Percentiles rank a stretch among this genome's conserved stretches.
phyloP scores from a whole-genome alignment of 2,113 vertebrate genomes.

The Phocoena sinus region DNA sequence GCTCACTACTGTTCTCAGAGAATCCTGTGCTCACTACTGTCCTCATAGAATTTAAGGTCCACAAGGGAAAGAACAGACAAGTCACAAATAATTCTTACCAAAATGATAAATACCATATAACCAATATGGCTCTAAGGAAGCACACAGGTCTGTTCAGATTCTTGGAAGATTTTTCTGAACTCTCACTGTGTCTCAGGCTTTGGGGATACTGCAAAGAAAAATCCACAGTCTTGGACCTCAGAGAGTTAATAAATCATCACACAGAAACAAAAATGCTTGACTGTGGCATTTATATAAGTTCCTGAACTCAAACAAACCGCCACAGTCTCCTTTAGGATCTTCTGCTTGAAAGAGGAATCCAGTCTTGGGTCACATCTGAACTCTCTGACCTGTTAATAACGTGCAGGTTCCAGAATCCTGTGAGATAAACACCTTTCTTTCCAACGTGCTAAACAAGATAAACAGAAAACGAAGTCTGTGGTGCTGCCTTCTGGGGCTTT shows the following conservation, averaged over 20 bases:
- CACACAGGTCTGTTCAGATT: background rate
- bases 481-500: background rate
- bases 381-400: background rate
- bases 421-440: background rate
- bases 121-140: background rate
- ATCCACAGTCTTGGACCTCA: background rate
- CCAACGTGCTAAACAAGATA: background rate
- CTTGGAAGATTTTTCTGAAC: background rate
- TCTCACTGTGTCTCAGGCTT: background rate
- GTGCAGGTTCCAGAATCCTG: background rate
- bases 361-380: background rate
- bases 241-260: background rate
- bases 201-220: background rate
- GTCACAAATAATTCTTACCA: background rate
- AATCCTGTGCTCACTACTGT: background rate
- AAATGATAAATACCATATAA: background rate
- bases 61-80: background rate
- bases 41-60: background rate
- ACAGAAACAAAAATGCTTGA: background rate
- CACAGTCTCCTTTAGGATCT: background rate
- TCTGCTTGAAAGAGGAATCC: background rate
- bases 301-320: background rate
- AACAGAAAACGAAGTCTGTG: background rate
- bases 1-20: background rate
- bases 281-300: background rate